Evolutionary conservation across 2,113 vertebrate species (phyloP).

Genomic region (Myotis davidii): DNA sequence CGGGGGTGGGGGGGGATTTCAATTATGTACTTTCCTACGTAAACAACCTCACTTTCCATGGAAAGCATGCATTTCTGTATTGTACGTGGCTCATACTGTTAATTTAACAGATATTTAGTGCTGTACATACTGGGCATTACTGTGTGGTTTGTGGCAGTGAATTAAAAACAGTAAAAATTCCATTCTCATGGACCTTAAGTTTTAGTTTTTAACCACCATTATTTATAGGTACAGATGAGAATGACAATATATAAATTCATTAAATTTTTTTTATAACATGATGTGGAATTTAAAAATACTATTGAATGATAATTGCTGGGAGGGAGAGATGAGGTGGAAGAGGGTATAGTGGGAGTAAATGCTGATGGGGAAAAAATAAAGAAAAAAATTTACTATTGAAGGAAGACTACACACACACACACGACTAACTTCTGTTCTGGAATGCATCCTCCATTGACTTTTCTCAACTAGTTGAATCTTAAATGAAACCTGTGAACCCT

Average conservation of each 20-base stretch:
- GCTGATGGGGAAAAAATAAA: too few relatives aligned
- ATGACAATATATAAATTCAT: not conserved
- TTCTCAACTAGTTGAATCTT: not conserved
- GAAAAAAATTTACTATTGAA: not conserved
- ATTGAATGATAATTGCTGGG: not conserved
- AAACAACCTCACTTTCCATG: not conserved
- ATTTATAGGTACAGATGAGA: not conserved
- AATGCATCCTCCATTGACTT: not conserved
- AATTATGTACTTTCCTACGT: not conserved
- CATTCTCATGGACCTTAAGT: not conserved
- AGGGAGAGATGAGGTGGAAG: too few relatives aligned
- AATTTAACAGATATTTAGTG: not conserved
- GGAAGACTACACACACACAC: not conserved
- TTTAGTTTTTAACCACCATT: not conserved
- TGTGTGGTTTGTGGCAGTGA: not conserved
- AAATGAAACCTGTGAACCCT: not conserved
- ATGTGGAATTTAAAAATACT: not conserved
- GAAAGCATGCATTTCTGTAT: not conserved
- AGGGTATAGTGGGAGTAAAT: too few relatives aligned
- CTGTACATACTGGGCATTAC: not conserved
- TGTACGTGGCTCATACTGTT: not conserved
- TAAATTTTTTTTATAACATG: not conserved
- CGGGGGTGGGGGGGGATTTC: not conserved
- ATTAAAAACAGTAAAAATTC: not conserved
- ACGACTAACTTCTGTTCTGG: not conserved